These are phyloP conservation scores for Cygnus buccinator DNA, from an alignment of 2,113 vertebrate genomes.

Conservation along the genomic window DNA sequence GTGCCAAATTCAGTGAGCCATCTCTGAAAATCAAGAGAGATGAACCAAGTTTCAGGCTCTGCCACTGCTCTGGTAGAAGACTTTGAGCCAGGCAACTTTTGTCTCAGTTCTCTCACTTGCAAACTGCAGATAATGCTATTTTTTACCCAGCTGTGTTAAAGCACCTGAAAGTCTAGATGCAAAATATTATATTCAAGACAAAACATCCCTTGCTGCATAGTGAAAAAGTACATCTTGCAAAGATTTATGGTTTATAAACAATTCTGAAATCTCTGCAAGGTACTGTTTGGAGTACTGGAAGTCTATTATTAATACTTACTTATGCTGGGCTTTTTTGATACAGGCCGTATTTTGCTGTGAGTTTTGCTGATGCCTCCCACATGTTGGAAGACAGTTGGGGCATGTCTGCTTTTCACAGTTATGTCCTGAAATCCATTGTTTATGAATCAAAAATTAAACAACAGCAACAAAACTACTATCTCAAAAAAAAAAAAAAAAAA, in stretches of 20 bases:
- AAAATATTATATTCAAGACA: not conserved
- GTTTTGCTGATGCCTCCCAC: not conserved
- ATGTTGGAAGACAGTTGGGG: not conserved
- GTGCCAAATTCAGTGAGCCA: not conserved
- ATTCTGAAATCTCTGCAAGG: not conserved
- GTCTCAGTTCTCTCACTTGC: not conserved
- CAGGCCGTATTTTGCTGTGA: not conserved
- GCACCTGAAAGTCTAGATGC: not conserved
- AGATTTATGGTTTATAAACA: slow-evolving; percentile 9
- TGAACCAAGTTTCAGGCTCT: not conserved
- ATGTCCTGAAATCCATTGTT: not conserved
- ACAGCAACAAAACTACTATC: not conserved
- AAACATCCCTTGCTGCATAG: not conserved
- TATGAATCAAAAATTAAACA: not conserved
- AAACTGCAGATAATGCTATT: not conserved
- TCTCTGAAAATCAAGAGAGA: not conserved
- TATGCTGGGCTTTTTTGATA: not conserved
- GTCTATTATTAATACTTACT: not conserved
- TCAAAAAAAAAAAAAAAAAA: not conserved
- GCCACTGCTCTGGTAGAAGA: not conserved
- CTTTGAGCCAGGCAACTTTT: not conserved
- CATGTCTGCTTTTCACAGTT: not conserved
- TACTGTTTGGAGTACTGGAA: not conserved
- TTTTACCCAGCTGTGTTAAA: not conserved
- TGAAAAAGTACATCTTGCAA: not conserved